phyloP scores from a whole-genome alignment of 2,113 vertebrate genomes.

The Gorsachius goisagi region DNA sequence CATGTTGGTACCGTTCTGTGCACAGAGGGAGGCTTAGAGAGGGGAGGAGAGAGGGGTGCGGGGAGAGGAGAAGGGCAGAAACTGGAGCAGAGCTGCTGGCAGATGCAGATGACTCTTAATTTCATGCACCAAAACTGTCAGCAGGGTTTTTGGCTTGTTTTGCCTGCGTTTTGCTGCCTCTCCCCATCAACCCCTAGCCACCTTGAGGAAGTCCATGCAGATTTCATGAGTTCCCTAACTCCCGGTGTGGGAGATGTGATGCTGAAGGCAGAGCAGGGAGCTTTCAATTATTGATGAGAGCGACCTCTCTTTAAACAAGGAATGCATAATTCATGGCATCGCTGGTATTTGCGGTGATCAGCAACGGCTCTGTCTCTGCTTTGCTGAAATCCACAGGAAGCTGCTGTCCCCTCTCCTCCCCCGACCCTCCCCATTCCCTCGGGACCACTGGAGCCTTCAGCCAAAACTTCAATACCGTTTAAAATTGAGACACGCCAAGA shows the following conservation, averaged over 20 bases:
- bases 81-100: not conserved
- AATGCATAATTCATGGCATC: slow-evolving; percentile 71
- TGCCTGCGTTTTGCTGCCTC: not conserved
- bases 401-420: not conserved
- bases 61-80: not conserved
- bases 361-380: slow-evolving; percentile 24
- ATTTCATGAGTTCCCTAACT: slow-evolving; percentile 61
- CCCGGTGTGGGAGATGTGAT: slow-evolving; percentile 31
- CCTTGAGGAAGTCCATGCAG: slow-evolving; percentile 61
- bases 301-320: slow-evolving; percentile 70
- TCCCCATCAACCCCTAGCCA: not conserved
- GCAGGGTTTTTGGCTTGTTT: not conserved
- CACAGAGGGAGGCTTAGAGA: not conserved
- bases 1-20: accelerated
- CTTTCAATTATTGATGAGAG: slow-evolving; percentile 74
- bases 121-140: not conserved
- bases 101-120: not conserved
- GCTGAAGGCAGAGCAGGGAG: slow-evolving; percentile 63
- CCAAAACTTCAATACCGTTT: not conserved
- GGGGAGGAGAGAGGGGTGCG: not conserved
- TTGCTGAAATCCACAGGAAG: slow-evolving; percentile 37
- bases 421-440: not conserved
- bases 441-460: slow-evolving; percentile 4
- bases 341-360: slow-evolving; percentile 48
- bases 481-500: not conserved